These are phyloP conservation scores for Drosophila lacteicornis DNA, from an alignment of 1,140 invertebrate genomes.

Conservation along the genomic window DNA sequence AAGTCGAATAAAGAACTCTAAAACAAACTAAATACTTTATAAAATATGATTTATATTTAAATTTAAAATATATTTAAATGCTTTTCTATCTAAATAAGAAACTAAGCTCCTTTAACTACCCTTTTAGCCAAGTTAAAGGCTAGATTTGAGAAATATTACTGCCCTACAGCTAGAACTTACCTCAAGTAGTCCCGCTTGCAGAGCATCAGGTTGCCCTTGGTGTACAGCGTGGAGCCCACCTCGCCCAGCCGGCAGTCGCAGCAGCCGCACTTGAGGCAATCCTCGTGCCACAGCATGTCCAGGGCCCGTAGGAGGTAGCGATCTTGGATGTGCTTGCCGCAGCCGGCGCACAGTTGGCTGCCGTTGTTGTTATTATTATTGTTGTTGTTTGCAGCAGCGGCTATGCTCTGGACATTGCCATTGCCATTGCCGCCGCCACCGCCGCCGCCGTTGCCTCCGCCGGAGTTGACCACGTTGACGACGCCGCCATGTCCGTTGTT, in stretches of 20 bases:
- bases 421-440: conserved; percentile 34
- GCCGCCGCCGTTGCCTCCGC: conserved; percentile 4
- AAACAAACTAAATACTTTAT: no score
- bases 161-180: conserved; percentile 85
- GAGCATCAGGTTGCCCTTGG: conserved; percentile 98
- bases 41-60: no score
- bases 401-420: conserved; percentile 70
- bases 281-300: conserved; percentile 98
- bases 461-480: conserved; percentile 47
- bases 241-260: conserved; percentile 98
- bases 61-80: no score
- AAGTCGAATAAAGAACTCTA: no score
- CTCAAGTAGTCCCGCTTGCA: conserved; percentile 99
- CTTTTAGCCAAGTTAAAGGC: no score
- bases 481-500: conserved; percentile 39
- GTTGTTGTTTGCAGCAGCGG: conserved; percentile 72
- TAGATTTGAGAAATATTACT: no score
- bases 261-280: conserved; percentile 98
- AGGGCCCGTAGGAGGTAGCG: conserved; percentile 93
- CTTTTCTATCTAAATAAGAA: no score
- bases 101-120: no score
- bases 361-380: conserved; percentile 86
- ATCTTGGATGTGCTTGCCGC: conserved; percentile 94
- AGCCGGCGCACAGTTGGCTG: conserved; percentile 92
- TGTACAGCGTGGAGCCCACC: conserved; percentile 98